Conservation (phyloP, 2,888 invertebrate genomes). For the Leistus spinibarbis region DNA sequence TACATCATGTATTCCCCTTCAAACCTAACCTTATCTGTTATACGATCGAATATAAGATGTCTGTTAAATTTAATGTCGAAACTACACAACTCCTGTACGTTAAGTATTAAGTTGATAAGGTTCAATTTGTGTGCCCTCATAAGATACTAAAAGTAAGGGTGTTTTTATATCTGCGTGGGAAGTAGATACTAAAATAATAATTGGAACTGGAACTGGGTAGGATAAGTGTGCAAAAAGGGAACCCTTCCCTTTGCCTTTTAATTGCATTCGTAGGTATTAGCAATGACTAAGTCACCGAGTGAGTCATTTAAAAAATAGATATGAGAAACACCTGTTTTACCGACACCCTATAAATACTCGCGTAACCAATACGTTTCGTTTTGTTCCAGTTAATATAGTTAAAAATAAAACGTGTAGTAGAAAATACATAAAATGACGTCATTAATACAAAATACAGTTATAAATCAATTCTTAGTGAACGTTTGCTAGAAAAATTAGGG, state of each 20-base stretch:
- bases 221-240: background rate
- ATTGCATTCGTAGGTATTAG: background rate
- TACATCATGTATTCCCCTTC: too few relatives aligned
- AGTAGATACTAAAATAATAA: background rate
- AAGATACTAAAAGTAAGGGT: background rate
- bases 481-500: too few relatives aligned
- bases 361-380: background rate
- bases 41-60: too few relatives aligned
- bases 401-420: background rate
- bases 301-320: conserved; percentile 13
- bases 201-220: background rate
- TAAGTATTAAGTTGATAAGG: too few relatives aligned
- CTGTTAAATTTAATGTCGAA: too few relatives aligned
- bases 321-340: conserved; percentile 3
- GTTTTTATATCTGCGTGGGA: background rate
- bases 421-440: too few relatives aligned
- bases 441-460: too few relatives aligned
- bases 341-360: conserved; percentile 8
- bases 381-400: background rate
- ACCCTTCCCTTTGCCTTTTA: background rate
- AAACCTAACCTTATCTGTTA: too few relatives aligned
- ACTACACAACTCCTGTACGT: too few relatives aligned
- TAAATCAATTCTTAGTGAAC: too few relatives aligned
- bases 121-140: too few relatives aligned
- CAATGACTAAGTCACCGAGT: conserved; percentile 6